Evolutionary conservation across 2,113 vertebrate genomes (phyloP), one percentile per base, ranked within the genome.

Genomic region (Phalacrocorax pelagicus): DNA sequence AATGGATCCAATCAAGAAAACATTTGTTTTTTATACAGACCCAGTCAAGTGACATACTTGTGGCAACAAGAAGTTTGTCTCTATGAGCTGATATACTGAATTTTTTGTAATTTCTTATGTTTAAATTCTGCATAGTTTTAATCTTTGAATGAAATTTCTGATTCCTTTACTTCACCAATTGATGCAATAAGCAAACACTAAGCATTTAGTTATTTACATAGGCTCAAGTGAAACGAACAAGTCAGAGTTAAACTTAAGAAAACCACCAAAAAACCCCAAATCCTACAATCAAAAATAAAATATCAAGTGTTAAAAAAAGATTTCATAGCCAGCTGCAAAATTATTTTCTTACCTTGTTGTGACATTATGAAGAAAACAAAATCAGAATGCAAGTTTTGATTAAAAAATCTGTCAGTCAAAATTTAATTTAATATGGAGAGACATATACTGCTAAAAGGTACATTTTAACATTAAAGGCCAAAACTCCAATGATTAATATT

Each of bases 361-460:
- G 97, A 98, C 98, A 98, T 97, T 97, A 93, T 27, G 81, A 96
- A 91, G 93, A 95, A 98, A 98, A 97, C 46, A 98, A 98, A 96
- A 74, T 54, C 74, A 92, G 75, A 98, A 97, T 93, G 88, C 81
- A 96, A 92, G 96, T 97, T 98, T 97, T 98, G 97, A 98, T 98
- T 98, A 98, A 97, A 98, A 98, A 98, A 97, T 97, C 97, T 98
- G 98, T 98, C 98, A 98, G 91, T 97, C 97, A 98, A 97, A 86
- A 92, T 97, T 94, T 96, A 98, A 98, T 98, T 98, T 98, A 98
- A 98, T 98, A 97, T 86, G 91, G 92, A 98, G 94, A 96, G 97
- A 97, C 97, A 98, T 97, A 98, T 85, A 98, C 91, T 92, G 96
- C 97, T 98, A 98, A 98, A 98, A 98, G 97, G 97, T 98, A 97